Evolutionary conservation across 2,797 vertebrate species (phyloP).

Genomic region (Acanthiza pusilla): DNA sequence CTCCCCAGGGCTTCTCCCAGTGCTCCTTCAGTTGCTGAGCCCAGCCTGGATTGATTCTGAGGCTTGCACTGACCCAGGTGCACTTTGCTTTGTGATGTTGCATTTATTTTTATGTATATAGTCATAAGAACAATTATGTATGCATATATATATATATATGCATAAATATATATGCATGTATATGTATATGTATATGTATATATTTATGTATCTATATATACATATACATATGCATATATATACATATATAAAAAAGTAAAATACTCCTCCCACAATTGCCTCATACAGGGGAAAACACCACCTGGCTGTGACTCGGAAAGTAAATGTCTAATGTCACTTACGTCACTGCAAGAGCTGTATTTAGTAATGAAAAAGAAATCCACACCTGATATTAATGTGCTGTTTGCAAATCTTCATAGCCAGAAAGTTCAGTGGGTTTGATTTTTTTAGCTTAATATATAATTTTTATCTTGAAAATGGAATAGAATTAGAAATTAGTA

Average conservation of each 20-base stretch:
- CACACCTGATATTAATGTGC: not conserved
- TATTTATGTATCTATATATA: not conserved
- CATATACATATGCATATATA: no score
- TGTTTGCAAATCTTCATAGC: not conserved
- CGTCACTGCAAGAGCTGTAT: not conserved
- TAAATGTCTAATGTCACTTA: not conserved
- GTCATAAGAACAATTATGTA: not conserved
- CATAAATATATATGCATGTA: no score
- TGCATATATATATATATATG: not conserved
- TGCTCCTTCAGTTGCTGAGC: no score
- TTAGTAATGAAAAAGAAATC: not conserved
- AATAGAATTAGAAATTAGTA: not conserved
- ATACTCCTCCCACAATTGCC: not conserved
- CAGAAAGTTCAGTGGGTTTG: not conserved
- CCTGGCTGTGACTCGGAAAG: not conserved
- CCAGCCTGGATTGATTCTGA: rapidly evolving
- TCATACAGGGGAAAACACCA: not conserved
- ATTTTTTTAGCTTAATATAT: not conserved
- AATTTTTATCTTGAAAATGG: not conserved
- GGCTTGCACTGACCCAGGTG: not conserved
- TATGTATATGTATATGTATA: no score
- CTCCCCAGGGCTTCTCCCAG: not conserved
- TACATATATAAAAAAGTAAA: not conserved
- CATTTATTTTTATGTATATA: not conserved
- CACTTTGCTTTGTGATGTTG: not conserved